Base-by-base conservation (phyloP, 2,888 invertebrate genomes). In the Megamerina dolium region DNA sequence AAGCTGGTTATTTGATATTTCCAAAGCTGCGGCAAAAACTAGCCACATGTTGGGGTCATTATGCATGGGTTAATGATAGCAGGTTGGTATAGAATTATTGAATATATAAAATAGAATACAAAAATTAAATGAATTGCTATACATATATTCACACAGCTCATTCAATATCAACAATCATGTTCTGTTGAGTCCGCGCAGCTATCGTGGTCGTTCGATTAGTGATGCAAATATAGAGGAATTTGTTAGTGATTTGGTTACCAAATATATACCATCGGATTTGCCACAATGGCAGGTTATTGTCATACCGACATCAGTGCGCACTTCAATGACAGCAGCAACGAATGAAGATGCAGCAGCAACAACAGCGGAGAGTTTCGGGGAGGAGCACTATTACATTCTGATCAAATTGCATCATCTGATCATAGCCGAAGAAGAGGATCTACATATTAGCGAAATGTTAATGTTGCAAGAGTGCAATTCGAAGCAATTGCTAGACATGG, bases 281-380 rank as follows among this genome's bases (percentile, higher is more conserved):
- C 81, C 89, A 0, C 87, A 87, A 12, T 89, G 89, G 89, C 88
- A 89, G 62, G 79, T 87, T 41, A 79, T 82, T 29, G 75, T 87
- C 2, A 83, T 88, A 56, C 84, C 85, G 1, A 58, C 53, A 19
- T 41, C 61, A 12, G 36, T 55, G n/a, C 39, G 27, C 8, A 31
- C 51, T 21, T 26, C 50, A 18, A n/a, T 34, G 4, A 41, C 26
- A 3, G 12, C 19, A 18, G 35, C 19, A 6, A 20, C 36, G 3
- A 37, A 27, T 21, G 21, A 27, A 12, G 33, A 32, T 4, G 12
- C 21, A 16, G 33, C 34, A 16, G 9, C 12, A 16, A 13, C 37
- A n/a, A 1, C 31, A 12, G 12, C 19, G 13, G n/a, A n/a, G n/a
- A n/a, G n/a, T n/a, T 43, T 42, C 23, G 34, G 61, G 59, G 52